These are phyloP conservation scores for Campopleginae sp. DNA, from an alignment of 2,888 invertebrate genomes.

Conservation along the genomic window DNA sequence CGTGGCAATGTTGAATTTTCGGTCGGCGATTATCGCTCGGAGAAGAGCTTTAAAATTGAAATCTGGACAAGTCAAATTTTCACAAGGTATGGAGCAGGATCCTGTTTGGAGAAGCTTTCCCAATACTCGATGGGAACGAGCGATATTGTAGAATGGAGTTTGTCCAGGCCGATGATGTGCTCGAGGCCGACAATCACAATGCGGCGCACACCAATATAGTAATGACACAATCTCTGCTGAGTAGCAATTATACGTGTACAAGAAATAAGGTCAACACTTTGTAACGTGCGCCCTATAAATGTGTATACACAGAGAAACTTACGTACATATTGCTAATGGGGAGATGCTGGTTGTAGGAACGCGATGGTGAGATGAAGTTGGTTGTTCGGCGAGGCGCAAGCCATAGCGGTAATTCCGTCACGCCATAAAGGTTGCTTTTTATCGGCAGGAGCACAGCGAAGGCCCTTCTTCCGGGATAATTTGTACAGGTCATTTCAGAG, in stretches of 20 bases:
- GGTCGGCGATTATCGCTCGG: conserved; percentile 32
- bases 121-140: not conserved
- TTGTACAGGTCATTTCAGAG: conserved; percentile 60
- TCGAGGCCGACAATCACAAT: conserved; percentile 45
- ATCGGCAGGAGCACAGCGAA: conserved; percentile 74
- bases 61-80: conserved; percentile 33
- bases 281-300: conserved; percentile 41
- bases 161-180: conserved; percentile 29
- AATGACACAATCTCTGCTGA: conserved; percentile 73
- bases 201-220: conserved; percentile 63
- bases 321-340: conserved; percentile 40
- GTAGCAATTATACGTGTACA: conserved; percentile 76
- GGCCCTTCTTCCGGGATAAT: conserved; percentile 52
- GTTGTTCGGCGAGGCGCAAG: conserved; percentile 68
- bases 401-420: conserved; percentile 79
- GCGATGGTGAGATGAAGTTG: conserved; percentile 63
- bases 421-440: conserved; percentile 81
- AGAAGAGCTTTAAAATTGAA: conserved; percentile 43
- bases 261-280: conserved; percentile 70
- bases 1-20: conserved; percentile 55
- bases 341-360: conserved; percentile 62
- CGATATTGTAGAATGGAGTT: conserved; percentile 29
- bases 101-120: conserved; percentile 33
- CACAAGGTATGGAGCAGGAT: conserved; percentile 11
- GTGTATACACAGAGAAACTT: conserved; percentile 34